phyloP scores from a whole-genome alignment of 2,888 invertebrate species.

The Sinhomidia bicolor region DNA sequence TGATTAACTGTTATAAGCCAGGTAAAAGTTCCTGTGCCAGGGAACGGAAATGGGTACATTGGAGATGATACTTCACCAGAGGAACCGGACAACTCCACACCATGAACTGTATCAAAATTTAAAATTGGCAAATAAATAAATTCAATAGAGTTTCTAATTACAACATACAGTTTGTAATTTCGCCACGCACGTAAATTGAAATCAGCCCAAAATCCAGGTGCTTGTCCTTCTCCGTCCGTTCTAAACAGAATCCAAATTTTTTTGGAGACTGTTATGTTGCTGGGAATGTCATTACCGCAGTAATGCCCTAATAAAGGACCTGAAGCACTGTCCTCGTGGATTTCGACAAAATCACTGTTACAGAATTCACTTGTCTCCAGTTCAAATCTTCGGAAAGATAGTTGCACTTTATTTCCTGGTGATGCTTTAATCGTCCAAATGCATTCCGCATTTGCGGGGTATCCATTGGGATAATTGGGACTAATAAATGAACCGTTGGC shows the following conservation, averaged over 20 bases:
- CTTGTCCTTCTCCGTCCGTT: constrained; percentile 82
- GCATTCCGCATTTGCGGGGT: constrained; percentile 88
- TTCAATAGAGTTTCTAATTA: too few species aligned
- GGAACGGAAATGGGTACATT: constrained; percentile 86
- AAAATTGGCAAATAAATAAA: too few species aligned
- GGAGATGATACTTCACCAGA: constrained; percentile 90
- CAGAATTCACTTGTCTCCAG: constrained; percentile 89
- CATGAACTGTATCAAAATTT: constrained; percentile 83
- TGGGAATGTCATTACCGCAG: constrained; percentile 87
- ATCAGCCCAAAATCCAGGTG: constrained; percentile 88
- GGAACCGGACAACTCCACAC: constrained; percentile 87
- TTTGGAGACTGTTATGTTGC: constrained; percentile 84
- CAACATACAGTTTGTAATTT: too few species aligned
- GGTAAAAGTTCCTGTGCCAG: constrained; percentile 82
- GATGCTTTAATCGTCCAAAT: constrained; percentile 88
- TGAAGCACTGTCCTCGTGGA: constrained; percentile 86
- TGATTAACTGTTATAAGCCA: constrained; percentile 88
- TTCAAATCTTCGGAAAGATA: constrained; percentile 87
- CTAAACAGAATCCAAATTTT: constrained; percentile 90
- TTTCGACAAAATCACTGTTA: constrained; percentile 92
- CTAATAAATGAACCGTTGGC: constrained; percentile 86
- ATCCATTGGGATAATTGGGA: constrained; percentile 88
- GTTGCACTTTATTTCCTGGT: constrained; percentile 86
- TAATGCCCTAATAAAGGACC: constrained; percentile 88
- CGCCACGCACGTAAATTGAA: constrained; percentile 85